Base-by-base conservation (phyloP, 1,140 invertebrate species). In the Bacillus rossius region DNA sequence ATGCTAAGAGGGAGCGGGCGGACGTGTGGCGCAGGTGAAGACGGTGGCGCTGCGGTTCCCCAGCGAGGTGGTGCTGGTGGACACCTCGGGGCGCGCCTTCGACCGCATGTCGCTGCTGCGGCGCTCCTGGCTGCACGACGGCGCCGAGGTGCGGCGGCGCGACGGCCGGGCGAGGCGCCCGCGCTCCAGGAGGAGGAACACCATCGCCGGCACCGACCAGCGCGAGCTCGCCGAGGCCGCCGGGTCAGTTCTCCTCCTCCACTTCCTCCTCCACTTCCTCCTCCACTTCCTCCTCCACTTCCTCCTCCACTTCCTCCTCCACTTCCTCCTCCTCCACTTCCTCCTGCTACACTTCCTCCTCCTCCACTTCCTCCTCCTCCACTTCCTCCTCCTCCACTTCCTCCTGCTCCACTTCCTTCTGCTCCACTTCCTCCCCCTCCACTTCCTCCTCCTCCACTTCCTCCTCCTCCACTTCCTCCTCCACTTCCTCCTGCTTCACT, bases 151-250 rank as follows among this genome's bases (percentile, higher is more conserved):
- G 40, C 29, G 48, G 20, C 17, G 37, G 26, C 23, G 37, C 67
- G 40, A 63, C 59, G 19, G 68, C 64, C 42, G 66, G 61, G 49
- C 81, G 79, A 78, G 87, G 59, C 87, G 87, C 75, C 82, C 86
- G 57, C 79, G 88, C 62, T 86, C 84, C 71, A 90, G 90, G 75
- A 82, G 91, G 80, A 80, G 91, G 72, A 94, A 93, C 72, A 94
- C 91, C 64, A 90, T 94, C 69, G 90, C 91, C 62, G 90, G 91
- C 65, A 91, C 87, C 62, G 88, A 91, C 80, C 85, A 89, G 67
- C 90, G 89, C 75, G 89, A 92, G 79, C 86, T 92, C 74, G 81
- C 84, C 74, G 84, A 88, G 10, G 60, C 55, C 3, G 19, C 14
- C 8, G 61, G 57, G 57, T 59, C 14, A 55, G 57, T 8, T 8